A percentile compares a stretch with the other conserved stretches of the same genome.
Conservation (phyloP, 2,113 vertebrate species). For the Butorides virescens region DNA sequence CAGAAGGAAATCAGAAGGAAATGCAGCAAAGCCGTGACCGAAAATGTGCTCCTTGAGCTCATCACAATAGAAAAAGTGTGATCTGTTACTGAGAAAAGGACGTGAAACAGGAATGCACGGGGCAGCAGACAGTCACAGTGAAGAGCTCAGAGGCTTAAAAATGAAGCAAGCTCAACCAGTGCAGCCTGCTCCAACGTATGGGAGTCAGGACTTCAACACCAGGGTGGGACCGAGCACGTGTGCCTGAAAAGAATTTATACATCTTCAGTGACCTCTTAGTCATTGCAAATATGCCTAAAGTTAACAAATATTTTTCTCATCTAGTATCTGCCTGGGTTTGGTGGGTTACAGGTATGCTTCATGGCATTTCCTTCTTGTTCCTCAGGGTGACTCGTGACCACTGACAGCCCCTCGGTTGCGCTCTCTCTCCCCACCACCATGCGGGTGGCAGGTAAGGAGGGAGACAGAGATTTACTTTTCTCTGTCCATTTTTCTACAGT, state of each 20-base stretch:
- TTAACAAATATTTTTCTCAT: background rate
- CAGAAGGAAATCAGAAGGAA: background rate
- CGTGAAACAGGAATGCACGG: accelerated
- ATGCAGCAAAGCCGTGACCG: background rate
- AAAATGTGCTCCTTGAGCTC: background rate
- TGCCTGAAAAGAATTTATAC: background rate
- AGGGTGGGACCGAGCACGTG: background rate
- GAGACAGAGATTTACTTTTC: background rate
- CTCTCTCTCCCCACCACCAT: background rate
- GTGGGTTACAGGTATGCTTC: background rate
- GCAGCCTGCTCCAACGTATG: accelerated
- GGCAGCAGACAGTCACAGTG: background rate
- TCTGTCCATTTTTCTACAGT: background rate
- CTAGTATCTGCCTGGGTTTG: background rate
- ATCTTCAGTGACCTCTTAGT: background rate
- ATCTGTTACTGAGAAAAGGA: background rate
- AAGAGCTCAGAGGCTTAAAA: background rate
- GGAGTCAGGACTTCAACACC: background rate
- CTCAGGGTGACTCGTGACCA: background rate
- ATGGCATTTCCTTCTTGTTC: background rate
- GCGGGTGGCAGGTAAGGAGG: conserved; percentile 30
- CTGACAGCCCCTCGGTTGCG: background rate
- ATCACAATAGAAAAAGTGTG: background rate
- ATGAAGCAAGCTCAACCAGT: accelerated
- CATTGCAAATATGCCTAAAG: background rate